Evolutionary conservation across 2,113 vertebrate species (phyloP).

Genomic region (Micronycteris hirsuta): DNA sequence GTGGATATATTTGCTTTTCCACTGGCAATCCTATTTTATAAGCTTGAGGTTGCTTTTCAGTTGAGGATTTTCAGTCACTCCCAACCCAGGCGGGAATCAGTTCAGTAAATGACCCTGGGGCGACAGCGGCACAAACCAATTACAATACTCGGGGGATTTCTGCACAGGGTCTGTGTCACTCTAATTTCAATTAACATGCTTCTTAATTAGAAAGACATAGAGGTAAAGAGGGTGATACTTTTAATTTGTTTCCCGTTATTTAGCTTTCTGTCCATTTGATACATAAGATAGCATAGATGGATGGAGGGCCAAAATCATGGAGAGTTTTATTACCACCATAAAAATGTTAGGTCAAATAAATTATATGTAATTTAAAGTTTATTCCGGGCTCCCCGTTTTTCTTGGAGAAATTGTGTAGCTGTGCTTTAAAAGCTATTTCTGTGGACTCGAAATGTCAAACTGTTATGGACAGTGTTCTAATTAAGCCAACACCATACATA

Average conservation of each 20-base stretch:
- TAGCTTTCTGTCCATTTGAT: conserved; percentile 55
- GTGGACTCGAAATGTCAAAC: background rate
- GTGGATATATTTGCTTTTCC: background rate
- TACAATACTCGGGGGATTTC: conserved; percentile 59
- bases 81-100: conserved; percentile 10
- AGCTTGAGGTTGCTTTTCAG: background rate
- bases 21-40: background rate
- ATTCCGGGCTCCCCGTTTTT: background rate
- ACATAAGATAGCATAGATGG: conserved; percentile 57
- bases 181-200: conserved; percentile 73
- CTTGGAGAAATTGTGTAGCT: background rate
- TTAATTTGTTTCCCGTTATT: conserved; percentile 37
- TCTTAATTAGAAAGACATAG: conserved; percentile 67
- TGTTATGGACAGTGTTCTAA: background rate
- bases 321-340: background rate
- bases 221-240: conserved; percentile 19
- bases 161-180: background rate
- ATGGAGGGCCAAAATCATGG: conserved; percentile 27
- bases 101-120: conserved; percentile 31
- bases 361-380: background rate
- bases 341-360: background rate
- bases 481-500: background rate
- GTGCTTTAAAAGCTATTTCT: conserved; percentile 19
- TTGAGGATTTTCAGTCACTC: conserved; percentile 17
- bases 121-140: conserved; percentile 62